A percentile compares a stretch with the other conserved stretches of the same genome.
phyloP scores from a whole-genome alignment of 2,797 vertebrate genomes.

The Acrossocheilus fasciatus region DNA sequence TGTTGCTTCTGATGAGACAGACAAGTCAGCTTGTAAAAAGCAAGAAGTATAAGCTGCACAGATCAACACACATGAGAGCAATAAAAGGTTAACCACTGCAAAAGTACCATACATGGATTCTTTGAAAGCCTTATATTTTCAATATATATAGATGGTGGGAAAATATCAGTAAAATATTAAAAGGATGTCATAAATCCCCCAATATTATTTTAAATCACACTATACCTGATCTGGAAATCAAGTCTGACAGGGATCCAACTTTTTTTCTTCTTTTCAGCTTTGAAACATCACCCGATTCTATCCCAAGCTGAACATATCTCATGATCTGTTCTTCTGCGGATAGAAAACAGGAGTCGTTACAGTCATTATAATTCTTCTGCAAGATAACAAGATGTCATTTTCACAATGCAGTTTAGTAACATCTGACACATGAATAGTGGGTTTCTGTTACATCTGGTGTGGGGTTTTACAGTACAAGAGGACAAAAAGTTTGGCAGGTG shows the following conservation, averaged over 20 bases:
- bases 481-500: conserved; percentile 77
- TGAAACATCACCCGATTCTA: conserved; percentile 47
- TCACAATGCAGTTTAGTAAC: conserved; percentile 71
- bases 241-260: conserved; percentile 49
- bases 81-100: not conserved
- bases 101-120: not conserved
- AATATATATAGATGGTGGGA: not conserved
- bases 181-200: conserved; percentile 15
- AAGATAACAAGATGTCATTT: conserved; percentile 45
- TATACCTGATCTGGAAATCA: conserved; percentile 9
- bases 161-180: conserved; percentile 13
- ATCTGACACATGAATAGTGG: conserved; percentile 67
- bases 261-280: conserved; percentile 53
- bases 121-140: not conserved
- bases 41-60: not conserved
- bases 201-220: conserved; percentile 26
- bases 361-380: conserved; percentile 33
- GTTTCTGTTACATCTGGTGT: conserved; percentile 69
- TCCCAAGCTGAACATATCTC: conserved; percentile 9
- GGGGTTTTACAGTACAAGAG: conserved; percentile 68
- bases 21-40: not conserved
- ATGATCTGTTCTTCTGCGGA: conserved; percentile 18
- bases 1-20: conserved; percentile 20
- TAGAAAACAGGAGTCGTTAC: conserved; percentile 33
- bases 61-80: not conserved